Base-by-base conservation (phyloP, 2,888 invertebrate genomes). In the Drosophila nr. fundita region DNA sequence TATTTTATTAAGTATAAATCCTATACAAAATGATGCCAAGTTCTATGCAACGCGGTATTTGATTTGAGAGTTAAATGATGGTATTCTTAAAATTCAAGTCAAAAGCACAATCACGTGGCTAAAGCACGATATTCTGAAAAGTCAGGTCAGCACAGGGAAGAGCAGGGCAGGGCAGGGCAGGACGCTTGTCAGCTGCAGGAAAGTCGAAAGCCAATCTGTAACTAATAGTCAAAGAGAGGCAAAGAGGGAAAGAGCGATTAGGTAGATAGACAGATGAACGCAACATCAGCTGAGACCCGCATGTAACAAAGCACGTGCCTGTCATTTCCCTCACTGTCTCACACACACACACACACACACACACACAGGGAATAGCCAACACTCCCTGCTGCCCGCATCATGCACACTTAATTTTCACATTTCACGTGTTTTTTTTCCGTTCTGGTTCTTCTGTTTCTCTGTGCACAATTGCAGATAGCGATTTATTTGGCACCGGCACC, bases 381-480 rank as follows among this genome's bases (percentile, higher is more conserved):
- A 21, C 24, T 13, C 32, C 21, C 38, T 50, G 29, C 27, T 42
- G 11, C 30, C 8, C 48, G 29, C 45, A 62, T 38, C 42, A n/a
- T 36, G 54, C 59, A 55, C 73, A 48, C 42, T 50, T 59, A 40
- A 61, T 55, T 49, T 50, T 65, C 82, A 79, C 66, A 36, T 49
- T 48, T 67, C 80, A 78, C 66, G 30, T 70, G 48, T 58, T 15
- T 52, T 67, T 21, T 18, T 50, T 54, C 34, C n/a, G 40, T 57
- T 66, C 50, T 49, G 27, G 45, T 58, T 45, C 59, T 38, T 27
- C 32, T 21, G 18, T 49, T 57, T 66, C 59, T 63, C 45, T 57
- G 68, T 60, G 59, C 79, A 68, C 75, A 70, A 55, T 70, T 69
- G 69, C 88, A 91, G 91, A 91, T 78, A 69, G 83, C 75, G 88